phyloP scores from a whole-genome alignment of 2,113 vertebrate species.

The Tachysurus vachellii region DNA sequence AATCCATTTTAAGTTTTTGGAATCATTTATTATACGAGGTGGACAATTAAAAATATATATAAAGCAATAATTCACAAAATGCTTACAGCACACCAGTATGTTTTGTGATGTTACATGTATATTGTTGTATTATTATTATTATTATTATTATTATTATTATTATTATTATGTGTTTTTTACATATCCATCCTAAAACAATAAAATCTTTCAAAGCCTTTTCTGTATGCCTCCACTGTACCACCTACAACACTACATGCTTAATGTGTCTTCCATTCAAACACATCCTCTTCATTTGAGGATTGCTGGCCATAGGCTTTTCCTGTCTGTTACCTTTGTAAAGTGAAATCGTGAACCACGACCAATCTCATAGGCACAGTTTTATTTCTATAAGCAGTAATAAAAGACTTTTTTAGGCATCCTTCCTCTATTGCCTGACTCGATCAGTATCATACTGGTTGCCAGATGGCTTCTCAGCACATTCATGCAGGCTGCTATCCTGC shows the following conservation, averaged over 20 bases:
- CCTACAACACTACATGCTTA: conserved; percentile 11
- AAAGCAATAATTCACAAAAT: neutral
- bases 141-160: too few relatives aligned
- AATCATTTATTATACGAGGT: neutral
- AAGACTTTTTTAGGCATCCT: conserved; percentile 15
- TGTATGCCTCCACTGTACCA: neutral
- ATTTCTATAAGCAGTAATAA: conserved; percentile 28
- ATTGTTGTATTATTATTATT: neutral
- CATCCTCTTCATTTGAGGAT: neutral
- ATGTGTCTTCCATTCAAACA: conserved; percentile 11
- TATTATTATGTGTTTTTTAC: conserved; percentile 18
- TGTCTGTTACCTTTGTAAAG: neutral
- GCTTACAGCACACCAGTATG: neutral
- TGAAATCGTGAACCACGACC: neutral
- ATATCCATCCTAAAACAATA: conserved; percentile 34
- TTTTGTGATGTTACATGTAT: neutral
- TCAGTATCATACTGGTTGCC: conserved; percentile 6
- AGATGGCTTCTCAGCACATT: conserved; percentile 41
- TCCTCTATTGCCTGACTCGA: conserved; percentile 5
- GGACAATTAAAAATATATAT: neutral
- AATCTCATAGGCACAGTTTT: neutral
- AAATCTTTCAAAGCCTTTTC: neutral
- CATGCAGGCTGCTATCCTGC: conserved; percentile 36
- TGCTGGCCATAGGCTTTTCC: neutral
- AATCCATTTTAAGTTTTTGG: neutral